Conservation (phyloP, 2,888 invertebrate genomes). For the Acrobeloides nanus region DNA sequence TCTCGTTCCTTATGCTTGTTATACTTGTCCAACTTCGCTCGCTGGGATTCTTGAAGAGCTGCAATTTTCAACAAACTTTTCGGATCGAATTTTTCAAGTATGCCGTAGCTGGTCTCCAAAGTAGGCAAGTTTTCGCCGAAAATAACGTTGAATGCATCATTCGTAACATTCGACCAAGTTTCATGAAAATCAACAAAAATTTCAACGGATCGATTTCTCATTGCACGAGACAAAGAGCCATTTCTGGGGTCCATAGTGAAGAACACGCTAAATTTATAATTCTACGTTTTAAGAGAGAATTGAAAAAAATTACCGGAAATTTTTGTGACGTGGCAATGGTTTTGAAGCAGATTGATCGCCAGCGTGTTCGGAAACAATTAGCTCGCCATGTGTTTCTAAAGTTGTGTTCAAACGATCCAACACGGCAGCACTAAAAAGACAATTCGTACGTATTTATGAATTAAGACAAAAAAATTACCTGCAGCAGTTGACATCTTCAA, state of each 20-base stretch:
- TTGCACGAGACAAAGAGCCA: slow-evolving; percentile 92
- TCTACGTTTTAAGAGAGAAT: neutral
- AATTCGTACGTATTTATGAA: neutral
- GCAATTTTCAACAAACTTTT: too few relatives aligned
- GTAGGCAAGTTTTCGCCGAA: too few relatives aligned
- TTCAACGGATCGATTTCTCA: slow-evolving; percentile 95
- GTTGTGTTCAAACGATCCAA: slow-evolving; percentile 89
- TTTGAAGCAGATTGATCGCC: slow-evolving; percentile 66
- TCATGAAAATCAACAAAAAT: too few relatives aligned
- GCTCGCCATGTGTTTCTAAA: slow-evolving; percentile 80
- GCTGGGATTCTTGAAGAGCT: too few relatives aligned
- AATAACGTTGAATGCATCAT: too few relatives aligned
- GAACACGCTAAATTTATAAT: slow-evolving; percentile 65
- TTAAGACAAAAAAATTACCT: slow-evolving; percentile 32
- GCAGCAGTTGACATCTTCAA: slow-evolving; percentile 56
- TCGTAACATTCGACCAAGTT: too few relatives aligned
- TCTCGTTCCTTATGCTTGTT: too few relatives aligned
- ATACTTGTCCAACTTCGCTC: too few relatives aligned
- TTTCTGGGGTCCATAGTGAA: slow-evolving; percentile 87
- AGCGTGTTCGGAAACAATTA: slow-evolving; percentile 84
- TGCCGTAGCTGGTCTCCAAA: too few relatives aligned
- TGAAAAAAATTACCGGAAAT: slow-evolving; percentile 63
- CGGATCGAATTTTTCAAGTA: too few relatives aligned
- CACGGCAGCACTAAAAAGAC: slow-evolving; percentile 70
- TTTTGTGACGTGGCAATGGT: slow-evolving; percentile 71